phyloP scores from a whole-genome alignment of 2,888 invertebrate species.

The Dasypolia templi region DNA sequence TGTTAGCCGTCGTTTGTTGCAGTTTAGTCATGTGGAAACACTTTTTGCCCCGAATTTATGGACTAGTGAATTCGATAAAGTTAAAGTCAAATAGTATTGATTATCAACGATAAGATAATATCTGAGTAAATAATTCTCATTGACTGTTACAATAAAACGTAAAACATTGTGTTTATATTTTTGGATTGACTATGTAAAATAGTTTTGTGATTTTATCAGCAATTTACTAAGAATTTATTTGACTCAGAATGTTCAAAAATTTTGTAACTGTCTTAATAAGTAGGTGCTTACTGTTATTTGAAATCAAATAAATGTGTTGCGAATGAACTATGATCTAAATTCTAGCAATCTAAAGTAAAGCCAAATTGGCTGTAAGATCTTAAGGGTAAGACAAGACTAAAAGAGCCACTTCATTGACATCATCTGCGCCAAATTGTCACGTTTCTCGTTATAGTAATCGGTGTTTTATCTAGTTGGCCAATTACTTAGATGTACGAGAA shows the following conservation, averaged over 20 bases:
- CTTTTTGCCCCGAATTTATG: constrained; percentile 57
- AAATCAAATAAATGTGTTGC: not conserved
- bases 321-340: not conserved
- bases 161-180: constrained; percentile 15
- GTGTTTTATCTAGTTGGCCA: constrained; percentile 54
- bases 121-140: constrained; percentile 41
- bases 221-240: not conserved
- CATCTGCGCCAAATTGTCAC: constrained; percentile 36
- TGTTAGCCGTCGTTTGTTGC: constrained; percentile 45
- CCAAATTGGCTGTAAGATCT: constrained; percentile 5
- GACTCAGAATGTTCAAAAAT: not conserved
- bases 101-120: constrained; percentile 36
- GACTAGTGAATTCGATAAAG: constrained; percentile 53
- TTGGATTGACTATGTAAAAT: not conserved
- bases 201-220: not conserved
- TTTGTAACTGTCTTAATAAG: not conserved
- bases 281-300: too few species aligned
- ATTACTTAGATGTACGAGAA: constrained; percentile 61
- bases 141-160: constrained; percentile 28
- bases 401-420: constrained; percentile 36
- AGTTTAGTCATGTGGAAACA: constrained; percentile 59
- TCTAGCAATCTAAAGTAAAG: not conserved
- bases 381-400: constrained; percentile 18
- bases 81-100: constrained; percentile 45
- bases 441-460: constrained; percentile 51